phyloP scores from a whole-genome alignment of 1,140 invertebrate species.

The Drosophila sturtevanti region DNA sequence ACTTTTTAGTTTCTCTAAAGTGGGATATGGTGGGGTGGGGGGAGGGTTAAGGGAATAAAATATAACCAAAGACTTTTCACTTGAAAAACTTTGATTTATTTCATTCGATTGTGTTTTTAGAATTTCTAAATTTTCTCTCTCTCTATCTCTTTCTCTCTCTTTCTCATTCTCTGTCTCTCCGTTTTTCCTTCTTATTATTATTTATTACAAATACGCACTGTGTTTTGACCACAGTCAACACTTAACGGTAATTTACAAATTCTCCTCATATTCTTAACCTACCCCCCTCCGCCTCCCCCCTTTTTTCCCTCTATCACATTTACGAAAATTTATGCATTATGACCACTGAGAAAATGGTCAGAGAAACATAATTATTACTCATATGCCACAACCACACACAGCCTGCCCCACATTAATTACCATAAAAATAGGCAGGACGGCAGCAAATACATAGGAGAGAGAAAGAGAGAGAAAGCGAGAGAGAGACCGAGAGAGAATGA shows the following conservation, averaged over 20 bases:
- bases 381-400: constrained; percentile 50
- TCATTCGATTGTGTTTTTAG: no score
- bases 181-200: neutral
- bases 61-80: no score
- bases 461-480: neutral
- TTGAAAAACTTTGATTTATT: no score
- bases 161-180: neutral
- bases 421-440: constrained; percentile 62
- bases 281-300: no score
- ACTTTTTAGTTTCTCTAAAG: no score
- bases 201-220: constrained; percentile 61
- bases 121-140: no score
- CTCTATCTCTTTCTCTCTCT: neutral
- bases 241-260: constrained; percentile 13
- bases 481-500: neutral
- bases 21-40: no score
- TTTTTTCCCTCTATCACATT: neutral
- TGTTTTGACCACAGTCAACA: constrained; percentile 22
- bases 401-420: constrained; percentile 70
- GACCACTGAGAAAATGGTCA: constrained; percentile 22
- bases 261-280: neutral
- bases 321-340: constrained; percentile 29
- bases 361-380: constrained; percentile 54
- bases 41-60: no score
- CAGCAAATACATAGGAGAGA: constrained; percentile 20